Evolutionary conservation across 2,797 vertebrate genomes (phyloP), one percentile per base, ranked within the genome.

Genomic region (Malurus leucopterus): DNA sequence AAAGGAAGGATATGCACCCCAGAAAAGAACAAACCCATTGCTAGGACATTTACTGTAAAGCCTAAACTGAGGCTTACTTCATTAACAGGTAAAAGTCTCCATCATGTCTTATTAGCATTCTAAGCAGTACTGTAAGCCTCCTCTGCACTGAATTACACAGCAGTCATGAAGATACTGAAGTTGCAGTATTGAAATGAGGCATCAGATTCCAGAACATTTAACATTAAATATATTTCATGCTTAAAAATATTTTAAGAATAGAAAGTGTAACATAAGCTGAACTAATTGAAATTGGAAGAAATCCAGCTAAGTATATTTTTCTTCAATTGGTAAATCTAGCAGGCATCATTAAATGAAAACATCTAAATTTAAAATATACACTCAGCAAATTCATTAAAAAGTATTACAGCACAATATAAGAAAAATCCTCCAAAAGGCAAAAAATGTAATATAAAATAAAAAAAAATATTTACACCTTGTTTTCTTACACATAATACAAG

Each of bases 281-380:
- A 72, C 24, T 92, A 95, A 84, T 18, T 58, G n/a, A 88, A 86
- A 90, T 21, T 30, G 51, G 40, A 89, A 74, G 36, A 87, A 82
- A 74, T 80, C 46, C 58, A 83, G 49, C 23, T 34, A 58, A 64
- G 55, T 62, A 50, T 32, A 38, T 57, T 79, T 85, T 75, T 61
- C 41, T 74, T 76, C 41, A 64, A 91, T 84, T 88, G 3, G 8
- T 72, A 68, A 81, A 88, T 34, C 53, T 62, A 84, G 32, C n/a
- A 84, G 64, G 13, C 17, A 61, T 29, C 32, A 47, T 43, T 69
- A 82, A 65, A 82, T 54, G 11, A 57, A 88, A 69, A 65, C 30
- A 9, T 14, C 24, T 80, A 76, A 34, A 82, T 84, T 82, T 91
- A 57, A 93, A 86, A 29, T 57, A 47, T 20, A 41, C 11, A 64